phyloP scores from a whole-genome alignment of 2,888 invertebrate genomes.

The Chloromyia formosa region DNA sequence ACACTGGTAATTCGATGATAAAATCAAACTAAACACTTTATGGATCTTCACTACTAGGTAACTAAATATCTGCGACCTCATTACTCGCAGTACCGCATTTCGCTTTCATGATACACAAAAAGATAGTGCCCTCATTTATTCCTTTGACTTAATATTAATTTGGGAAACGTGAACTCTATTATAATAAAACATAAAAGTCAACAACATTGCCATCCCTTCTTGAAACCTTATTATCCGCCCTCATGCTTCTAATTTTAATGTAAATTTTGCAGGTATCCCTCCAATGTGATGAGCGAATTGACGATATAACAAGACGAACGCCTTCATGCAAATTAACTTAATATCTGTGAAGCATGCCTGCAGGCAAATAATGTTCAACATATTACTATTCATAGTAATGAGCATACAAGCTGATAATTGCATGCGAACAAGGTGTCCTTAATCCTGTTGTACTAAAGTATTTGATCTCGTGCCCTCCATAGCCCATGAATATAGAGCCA shows the following conservation, averaged over 20 bases:
- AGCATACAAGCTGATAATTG: conserved; percentile 35
- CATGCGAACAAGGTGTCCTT: conserved; percentile 28
- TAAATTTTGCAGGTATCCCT: background rate
- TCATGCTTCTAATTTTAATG: conserved; percentile 13
- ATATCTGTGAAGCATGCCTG: conserved; percentile 32
- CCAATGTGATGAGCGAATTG: conserved; percentile 2
- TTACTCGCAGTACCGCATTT: too few species aligned
- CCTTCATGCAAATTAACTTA: conserved; percentile 33
- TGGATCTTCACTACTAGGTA: too few species aligned
- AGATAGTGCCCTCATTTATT: too few species aligned
- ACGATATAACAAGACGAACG: conserved; percentile 13
- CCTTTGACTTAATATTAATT: too few species aligned
- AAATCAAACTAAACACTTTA: too few species aligned
- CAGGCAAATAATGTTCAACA: conserved; percentile 24
- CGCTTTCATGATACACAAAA: too few species aligned
- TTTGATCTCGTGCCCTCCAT: background rate
- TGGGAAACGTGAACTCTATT: too few species aligned
- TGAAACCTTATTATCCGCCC: background rate
- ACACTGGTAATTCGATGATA: too few species aligned
- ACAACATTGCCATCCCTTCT: background rate
- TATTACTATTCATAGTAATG: conserved; percentile 3
- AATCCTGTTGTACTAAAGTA: background rate
- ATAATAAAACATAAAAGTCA: background rate
- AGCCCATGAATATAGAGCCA: background rate
- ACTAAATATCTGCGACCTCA: too few species aligned